A percentile compares a stretch with the other conserved stretches of the same genome.
Evolutionary conservation across 1,140 invertebrate genomes (phyloP).

Genomic region (Bombus haemorrhoidalis): DNA sequence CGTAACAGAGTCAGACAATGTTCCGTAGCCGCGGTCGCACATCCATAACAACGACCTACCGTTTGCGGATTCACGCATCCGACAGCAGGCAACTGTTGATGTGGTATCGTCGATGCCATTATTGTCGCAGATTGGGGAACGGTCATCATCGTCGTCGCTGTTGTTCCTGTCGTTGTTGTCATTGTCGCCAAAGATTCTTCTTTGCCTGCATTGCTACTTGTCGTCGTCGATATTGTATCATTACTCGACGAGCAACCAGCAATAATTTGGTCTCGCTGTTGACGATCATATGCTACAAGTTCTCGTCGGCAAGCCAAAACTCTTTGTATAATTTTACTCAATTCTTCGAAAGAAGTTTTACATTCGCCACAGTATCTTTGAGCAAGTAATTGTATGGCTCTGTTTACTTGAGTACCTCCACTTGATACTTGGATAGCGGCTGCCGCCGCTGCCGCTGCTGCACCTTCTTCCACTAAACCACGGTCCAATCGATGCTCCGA

Average conservation of each 20-base stretch:
- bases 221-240: background rate
- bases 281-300: conserved; percentile 95
- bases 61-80: conserved; percentile 56
- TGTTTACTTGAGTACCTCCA: conserved; percentile 88
- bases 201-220: background rate
- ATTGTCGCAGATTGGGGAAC: background rate
- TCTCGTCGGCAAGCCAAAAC: conserved; percentile 95
- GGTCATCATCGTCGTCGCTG: background rate
- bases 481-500: conserved; percentile 89
- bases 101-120: background rate
- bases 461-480: conserved; percentile 84
- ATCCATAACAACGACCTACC: conserved; percentile 90
- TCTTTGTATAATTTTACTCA: conserved; percentile 97
- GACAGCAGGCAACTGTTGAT: conserved; percentile 9
- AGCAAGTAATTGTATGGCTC: conserved; percentile 93
- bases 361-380: conserved; percentile 98
- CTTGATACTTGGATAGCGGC: conserved; percentile 79
- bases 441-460: background rate
- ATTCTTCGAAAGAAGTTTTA: conserved; percentile 96
- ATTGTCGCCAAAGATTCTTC: background rate
- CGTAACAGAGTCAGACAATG: conserved; percentile 96
- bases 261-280: conserved; percentile 84
- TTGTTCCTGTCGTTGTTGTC: background rate
- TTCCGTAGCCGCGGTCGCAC: conserved; percentile 93
- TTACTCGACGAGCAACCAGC: background rate